Base-by-base conservation (phyloP, 1,140 invertebrate genomes). In the Odontomachus brunneus region DNA sequence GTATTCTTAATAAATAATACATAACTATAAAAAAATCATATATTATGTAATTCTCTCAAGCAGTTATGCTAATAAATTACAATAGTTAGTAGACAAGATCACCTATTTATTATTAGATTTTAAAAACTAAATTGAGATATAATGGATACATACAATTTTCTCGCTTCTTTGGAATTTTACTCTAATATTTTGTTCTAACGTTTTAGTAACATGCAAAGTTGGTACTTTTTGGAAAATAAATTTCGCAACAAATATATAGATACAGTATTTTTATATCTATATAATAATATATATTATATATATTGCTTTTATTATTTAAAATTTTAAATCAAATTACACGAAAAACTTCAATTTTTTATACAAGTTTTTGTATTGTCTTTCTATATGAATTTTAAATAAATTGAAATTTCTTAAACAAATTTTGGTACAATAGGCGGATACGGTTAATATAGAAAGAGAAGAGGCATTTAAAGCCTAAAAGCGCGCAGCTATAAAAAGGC, bases 1-100 rank as follows among this genome's bases (percentile, higher is more conserved):
- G 7, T 51, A 17, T 55, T 0, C 26, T 63, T 63, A 51, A 76
- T 76, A 76, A 76, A 76, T 76, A 60, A 66, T 76, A 15, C 49
- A 53, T 53, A 53, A 76, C 33, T 66, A 66, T 38, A 76, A 66
- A 76, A 76, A 11, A 38, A 66, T 76, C 19, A 66, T 66, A 65
- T 65, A 19, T 55, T 55, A 66, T 51, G 2, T 19, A 12, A 29
- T 14, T 73, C 9, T 44, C 0, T 76, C 19, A 44, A 55, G 4
- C 19, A 55, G n/a, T n/a, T 51, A 67, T 44, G 38, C 17, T 55
- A 78, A 4, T 75, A 22, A 53, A 38, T 12, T 78, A 76, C 7
- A 26, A 59, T 53, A 75, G n/a, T 24, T 3, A 51, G 22, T 62
- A 67, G 62, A 78, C 17, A 55, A 38, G 19, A 78, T 57, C 48